Conservation (phyloP, 2,113 vertebrate genomes). For the Bujurquina vittata region DNA sequence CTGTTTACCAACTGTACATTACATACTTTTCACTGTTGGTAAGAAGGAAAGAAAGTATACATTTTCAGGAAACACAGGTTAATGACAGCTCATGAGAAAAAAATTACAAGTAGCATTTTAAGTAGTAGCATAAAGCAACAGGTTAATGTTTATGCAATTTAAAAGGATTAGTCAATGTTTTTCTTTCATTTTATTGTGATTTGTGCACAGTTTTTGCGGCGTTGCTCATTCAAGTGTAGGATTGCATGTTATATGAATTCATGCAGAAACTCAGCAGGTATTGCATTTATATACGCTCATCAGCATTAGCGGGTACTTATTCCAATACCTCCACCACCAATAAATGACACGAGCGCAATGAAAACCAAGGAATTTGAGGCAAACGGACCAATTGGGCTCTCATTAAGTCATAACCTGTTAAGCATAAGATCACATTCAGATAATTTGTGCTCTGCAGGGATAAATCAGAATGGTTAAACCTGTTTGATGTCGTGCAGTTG, state of each 20-base stretch:
- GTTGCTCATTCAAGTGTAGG: not conserved
- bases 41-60: not conserved
- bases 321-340: not conserved
- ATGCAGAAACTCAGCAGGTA: not conserved
- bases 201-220: not conserved
- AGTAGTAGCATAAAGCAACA: not conserved
- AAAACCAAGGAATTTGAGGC: constrained; percentile 8
- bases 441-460: constrained; percentile 11
- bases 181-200: constrained; percentile 1
- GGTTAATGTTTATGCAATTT: not conserved
- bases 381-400: constrained; percentile 20
- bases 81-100: not conserved
- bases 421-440: constrained; percentile 16
- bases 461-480: constrained; percentile 39
- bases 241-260: constrained; percentile 17
- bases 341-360: not conserved
- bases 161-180: not conserved
- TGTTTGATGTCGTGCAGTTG: constrained; percentile 42
- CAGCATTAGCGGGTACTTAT: not conserved
- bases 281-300: constrained; percentile 6
- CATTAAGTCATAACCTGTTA: constrained; percentile 21
- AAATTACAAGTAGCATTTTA: not conserved
- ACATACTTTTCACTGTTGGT: not conserved
- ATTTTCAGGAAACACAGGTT: not conserved
- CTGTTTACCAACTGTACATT: not conserved